These are phyloP conservation scores for Plectropomus leopardus DNA, from an alignment of 2,113 vertebrate genomes.

Conservation along the genomic window DNA sequence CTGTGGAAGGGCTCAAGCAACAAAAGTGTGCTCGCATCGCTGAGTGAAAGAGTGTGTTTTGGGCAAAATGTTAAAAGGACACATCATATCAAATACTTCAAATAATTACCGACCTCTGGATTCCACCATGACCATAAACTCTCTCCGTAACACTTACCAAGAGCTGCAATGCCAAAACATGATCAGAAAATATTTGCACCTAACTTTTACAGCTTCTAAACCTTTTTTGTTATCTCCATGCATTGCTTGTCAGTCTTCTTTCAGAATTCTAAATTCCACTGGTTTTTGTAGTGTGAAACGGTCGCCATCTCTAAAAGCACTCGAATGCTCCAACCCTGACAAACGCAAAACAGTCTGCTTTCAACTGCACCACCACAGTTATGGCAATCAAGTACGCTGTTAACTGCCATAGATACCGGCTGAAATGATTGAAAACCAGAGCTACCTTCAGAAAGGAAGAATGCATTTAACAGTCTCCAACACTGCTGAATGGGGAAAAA, in stretches of 20 bases:
- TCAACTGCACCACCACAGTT: not conserved
- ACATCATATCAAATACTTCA: not conserved
- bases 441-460: not conserved
- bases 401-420: not conserved
- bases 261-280: not conserved
- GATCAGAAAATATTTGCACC: not conserved
- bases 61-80: not conserved
- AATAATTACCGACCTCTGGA: not conserved
- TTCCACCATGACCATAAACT: not conserved
- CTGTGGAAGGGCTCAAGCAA: not conserved
- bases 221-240: not conserved
- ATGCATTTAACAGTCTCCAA: not conserved
- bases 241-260: not conserved
- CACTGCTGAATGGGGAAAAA: not conserved
- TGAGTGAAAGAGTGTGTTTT: conserved; percentile 5
- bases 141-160: not conserved
- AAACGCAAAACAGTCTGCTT: not conserved
- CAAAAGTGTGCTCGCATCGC: not conserved
- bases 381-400: not conserved
- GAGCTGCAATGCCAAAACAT: not conserved
- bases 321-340: not conserved
- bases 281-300: not conserved
- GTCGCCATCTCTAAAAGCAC: not conserved
- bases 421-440: not conserved
- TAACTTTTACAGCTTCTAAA: not conserved